Evolutionary conservation across 92 coral and sea anemone genomes (phyloP), one percentile per base, ranked within the genome.

Genomic region (Heteractis magnifica): DNA sequence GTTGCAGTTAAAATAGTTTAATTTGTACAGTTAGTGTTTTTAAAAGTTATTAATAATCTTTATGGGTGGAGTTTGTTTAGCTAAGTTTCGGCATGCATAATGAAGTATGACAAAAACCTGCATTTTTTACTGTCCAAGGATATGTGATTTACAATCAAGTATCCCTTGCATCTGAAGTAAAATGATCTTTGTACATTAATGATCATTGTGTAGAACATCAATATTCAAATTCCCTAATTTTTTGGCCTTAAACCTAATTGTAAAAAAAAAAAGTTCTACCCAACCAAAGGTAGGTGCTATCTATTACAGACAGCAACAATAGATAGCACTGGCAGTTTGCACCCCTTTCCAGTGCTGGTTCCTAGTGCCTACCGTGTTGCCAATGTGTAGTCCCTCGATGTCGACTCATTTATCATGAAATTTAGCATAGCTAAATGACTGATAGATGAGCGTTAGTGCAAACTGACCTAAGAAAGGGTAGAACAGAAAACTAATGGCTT

Each of bases 81-180:
- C 21, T 62, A 18, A n/a, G 10, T 4, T 62, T 62, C 8, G 70
- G 70, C 70, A 12, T 62, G 70, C 70, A 16, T 34, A 34, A 34
- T 34, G 7, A 62, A 62, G 70, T 62, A n/a, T 62, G 70, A 62
- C 70, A 62, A 62, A 62, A 62, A 62, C 20, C 70, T 62, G 70
- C 70, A 62, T 62, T 58, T 18, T 4, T 4, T 9, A 62, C 18
- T 34, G 23, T 62, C 21, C 18, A 62, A n/a, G 70, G 21, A 62
- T 62, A 23, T 18, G 8, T 34, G 44, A 34, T 34, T 34, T 34
- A 34, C 3, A 34, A 62, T 62, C 18, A 20, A 26, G 20, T 23
- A 5, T 5, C 10, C 21, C 70, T 62, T 62, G 70, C 70, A 62
- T 10, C 10, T n/a, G 26, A 62, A 23, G 70, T n/a, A 62, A 5